Conservation (phyloP, 2,113 vertebrate species). For the Antechinus stuartii region DNA sequence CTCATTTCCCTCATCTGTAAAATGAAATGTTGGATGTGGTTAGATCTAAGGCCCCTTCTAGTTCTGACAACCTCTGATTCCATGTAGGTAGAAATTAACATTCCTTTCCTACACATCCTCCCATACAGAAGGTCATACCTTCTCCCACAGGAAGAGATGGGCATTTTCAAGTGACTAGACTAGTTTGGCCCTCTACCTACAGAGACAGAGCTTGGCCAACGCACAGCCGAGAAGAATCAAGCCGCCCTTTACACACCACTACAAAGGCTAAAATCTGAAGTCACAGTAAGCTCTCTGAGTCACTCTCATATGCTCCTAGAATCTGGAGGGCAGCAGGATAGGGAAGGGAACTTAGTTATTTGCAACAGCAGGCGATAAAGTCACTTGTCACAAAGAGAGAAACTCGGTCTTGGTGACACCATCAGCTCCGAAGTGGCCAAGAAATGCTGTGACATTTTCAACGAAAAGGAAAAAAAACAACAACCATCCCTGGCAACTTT, state of each 20-base stretch:
- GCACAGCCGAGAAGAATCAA: neutral
- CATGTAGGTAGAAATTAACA: neutral
- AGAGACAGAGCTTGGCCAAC: neutral
- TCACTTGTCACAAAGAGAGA: neutral
- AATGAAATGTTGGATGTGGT: neutral
- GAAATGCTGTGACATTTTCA: neutral
- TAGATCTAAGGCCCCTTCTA: neutral
- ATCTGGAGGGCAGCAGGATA: neutral
- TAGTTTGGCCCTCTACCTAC: neutral
- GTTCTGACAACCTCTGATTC: neutral
- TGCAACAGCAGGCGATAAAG: neutral
- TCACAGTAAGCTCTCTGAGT: neutral
- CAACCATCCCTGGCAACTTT: neutral
- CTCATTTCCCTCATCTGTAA: neutral
- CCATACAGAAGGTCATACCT: neutral
- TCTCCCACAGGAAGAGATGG: neutral
- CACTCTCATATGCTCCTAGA: neutral
- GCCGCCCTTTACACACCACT: neutral
- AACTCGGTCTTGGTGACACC: neutral
- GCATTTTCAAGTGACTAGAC: neutral
- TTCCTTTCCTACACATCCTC: neutral
- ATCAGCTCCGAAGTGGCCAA: neutral
- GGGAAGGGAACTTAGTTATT: neutral
- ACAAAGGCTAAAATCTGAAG: conserved; percentile 10
- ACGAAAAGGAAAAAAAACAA: neutral